Conservation (phyloP, 2,888 invertebrate species). For the Nemoura dubitans region DNA sequence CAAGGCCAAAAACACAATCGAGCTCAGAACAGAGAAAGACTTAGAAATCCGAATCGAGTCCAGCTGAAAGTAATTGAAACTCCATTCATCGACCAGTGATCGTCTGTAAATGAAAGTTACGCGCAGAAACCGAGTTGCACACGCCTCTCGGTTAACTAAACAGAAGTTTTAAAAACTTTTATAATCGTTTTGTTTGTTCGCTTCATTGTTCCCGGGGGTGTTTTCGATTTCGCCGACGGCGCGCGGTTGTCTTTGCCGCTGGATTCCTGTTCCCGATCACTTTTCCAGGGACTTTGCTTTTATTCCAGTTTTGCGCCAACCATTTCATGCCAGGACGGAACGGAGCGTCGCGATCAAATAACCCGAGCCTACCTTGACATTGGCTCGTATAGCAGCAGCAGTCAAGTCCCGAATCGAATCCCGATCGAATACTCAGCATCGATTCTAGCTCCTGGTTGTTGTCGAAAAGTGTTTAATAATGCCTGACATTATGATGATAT, state of each 20-base stretch:
- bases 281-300: not conserved
- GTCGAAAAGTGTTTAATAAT: too few relatives aligned
- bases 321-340: not conserved
- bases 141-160: conserved; percentile 17
- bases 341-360: too few relatives aligned
- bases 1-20: too few relatives aligned
- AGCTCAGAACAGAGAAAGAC: too few relatives aligned
- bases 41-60: not conserved
- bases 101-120: conserved; percentile 1
- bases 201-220: conserved; percentile 35
- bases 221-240: conserved; percentile 3
- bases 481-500: too few relatives aligned
- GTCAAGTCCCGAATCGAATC: too few relatives aligned
- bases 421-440: too few relatives aligned
- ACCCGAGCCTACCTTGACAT: not conserved
- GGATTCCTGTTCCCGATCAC: not conserved
- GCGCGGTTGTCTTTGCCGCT: not conserved
- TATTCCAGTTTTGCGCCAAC: not conserved
- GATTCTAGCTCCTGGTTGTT: too few relatives aligned
- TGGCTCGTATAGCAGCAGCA: too few relatives aligned
- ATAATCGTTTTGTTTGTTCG: conserved; percentile 38
- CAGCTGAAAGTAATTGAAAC: conserved; percentile 1
- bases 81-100: not conserved
- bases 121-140: not conserved
- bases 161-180: conserved; percentile 29